phyloP scores from a whole-genome alignment of 2,113 vertebrate genomes.

The Apus apus region DNA sequence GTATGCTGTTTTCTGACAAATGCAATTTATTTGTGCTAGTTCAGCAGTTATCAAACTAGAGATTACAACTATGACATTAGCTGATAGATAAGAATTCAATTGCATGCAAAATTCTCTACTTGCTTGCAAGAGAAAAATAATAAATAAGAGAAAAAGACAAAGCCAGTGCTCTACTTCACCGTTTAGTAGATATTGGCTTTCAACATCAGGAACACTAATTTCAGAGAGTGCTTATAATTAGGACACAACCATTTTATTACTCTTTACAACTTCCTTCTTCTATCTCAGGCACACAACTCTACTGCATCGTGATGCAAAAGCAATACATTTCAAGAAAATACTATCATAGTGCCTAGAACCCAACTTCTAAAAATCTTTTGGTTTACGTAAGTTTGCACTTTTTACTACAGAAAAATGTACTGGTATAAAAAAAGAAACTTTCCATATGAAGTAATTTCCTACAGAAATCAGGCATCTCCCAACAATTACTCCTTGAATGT shows the following conservation, averaged over 20 bases:
- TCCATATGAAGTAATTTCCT: neutral
- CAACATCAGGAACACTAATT: neutral
- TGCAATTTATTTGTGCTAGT: neutral
- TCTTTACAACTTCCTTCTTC: neutral
- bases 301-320: neutral
- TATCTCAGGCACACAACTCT: neutral
- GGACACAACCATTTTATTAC: neutral
- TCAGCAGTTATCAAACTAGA: neutral
- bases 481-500: neutral
- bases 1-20: neutral
- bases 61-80: neutral
- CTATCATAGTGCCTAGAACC: neutral
- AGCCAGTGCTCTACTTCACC: neutral
- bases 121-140: neutral
- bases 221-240: neutral
- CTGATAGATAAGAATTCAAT: neutral
- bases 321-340: neutral
- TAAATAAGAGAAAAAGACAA: neutral
- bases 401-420: neutral
- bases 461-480: rapidly evolving
- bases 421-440: neutral
- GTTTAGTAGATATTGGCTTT: neutral
- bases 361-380: neutral
- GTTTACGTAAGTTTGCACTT: neutral
- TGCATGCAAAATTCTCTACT: neutral